Evolutionary conservation across 2,888 invertebrate species (phyloP), one percentile per base, ranked within the genome.

Genomic region (Diaperis boleti): DNA sequence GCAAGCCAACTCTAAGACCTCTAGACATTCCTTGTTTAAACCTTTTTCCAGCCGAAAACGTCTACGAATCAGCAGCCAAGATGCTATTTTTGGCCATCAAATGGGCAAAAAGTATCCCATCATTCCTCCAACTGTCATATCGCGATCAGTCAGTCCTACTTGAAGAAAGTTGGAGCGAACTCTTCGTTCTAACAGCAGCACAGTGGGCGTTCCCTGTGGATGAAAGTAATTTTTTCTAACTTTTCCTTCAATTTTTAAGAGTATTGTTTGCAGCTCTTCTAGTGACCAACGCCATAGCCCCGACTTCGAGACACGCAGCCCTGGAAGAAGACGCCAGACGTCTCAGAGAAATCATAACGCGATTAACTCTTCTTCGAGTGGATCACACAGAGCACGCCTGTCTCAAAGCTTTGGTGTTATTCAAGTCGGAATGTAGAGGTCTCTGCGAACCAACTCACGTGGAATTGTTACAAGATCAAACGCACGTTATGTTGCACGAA

Each of bases 311-410:
- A 76, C 88, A 87, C 68, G 81, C 81, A 72, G 75, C 78, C 65
- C 77, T 86, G 39, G 78, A 88, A 79, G 84, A 86, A 73, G 82
- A 87, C 75, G 84, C 86, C 66, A 73, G 87, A 76, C 81, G 85
- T 80, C 73, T 94, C 59, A 83, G 87, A 35, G 88, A 88, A 69
- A 82, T 92, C 0, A 82, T 92, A 52, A 85, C 86, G 20, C 85
- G 89, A 71, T 87, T 92, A 72, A 84, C 86, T 4, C 81, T 86
- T 5, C 82, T 89, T 54, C 83, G 88, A 67, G 86, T 94, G 11
- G 94, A 95, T 78, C 90, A 91, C 77, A 90, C 91, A 0, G 95
- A 95, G 76, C 92, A 89, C 74, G 92, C 94, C 31, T 94, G 91
- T 79, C 82, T 95, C n/a, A 94, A 94, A 77, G 91, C 92, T 0